Evolutionary conservation across 2,888 invertebrate species (phyloP).

Genomic region (Octodonta nipae): DNA sequence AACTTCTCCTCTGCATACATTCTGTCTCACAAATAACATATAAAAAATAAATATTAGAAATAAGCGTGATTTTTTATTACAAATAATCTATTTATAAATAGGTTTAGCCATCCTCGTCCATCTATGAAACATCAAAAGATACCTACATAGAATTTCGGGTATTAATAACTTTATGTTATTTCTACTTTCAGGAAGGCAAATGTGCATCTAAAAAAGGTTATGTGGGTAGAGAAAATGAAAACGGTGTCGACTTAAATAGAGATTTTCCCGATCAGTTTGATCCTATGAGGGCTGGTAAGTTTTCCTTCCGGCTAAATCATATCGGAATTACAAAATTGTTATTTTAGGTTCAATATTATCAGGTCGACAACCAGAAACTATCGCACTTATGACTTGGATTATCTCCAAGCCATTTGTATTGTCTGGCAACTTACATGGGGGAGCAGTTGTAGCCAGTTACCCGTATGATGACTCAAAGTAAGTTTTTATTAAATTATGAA

Average conservation of each 20-base stretch:
- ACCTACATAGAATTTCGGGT: too few relatives aligned
- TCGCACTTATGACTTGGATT: slow-evolving; percentile 82
- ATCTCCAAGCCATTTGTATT: slow-evolving; percentile 75
- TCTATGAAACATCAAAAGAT: too few relatives aligned
- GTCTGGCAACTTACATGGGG: slow-evolving; percentile 91
- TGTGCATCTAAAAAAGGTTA: slow-evolving; percentile 57
- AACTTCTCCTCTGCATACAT: too few relatives aligned
- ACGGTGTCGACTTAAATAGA: slow-evolving; percentile 71
- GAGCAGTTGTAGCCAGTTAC: slow-evolving; percentile 93
- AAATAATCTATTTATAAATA: too few relatives aligned
- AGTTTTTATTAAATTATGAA: slow-evolving; percentile 6
- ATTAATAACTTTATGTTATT: too few relatives aligned
- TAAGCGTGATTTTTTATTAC: too few relatives aligned
- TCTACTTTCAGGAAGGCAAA: slow-evolving; percentile 60
- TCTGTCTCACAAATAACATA: too few relatives aligned
- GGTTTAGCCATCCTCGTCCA: too few relatives aligned
- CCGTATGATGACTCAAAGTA: slow-evolving; percentile 83
- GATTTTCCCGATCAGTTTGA: slow-evolving; percentile 84
- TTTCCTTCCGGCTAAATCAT: too few relatives aligned
- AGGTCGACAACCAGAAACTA: slow-evolving; percentile 72
- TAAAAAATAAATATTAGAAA: too few relatives aligned
- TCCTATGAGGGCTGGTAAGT: slow-evolving; percentile 24
- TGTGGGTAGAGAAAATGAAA: slow-evolving; percentile 69
- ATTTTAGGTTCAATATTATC: slow-evolving; percentile 38
- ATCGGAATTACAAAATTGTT: too few relatives aligned